Conservation (phyloP, 2,888 invertebrate species). For the Lepidochrysops patricia region DNA sequence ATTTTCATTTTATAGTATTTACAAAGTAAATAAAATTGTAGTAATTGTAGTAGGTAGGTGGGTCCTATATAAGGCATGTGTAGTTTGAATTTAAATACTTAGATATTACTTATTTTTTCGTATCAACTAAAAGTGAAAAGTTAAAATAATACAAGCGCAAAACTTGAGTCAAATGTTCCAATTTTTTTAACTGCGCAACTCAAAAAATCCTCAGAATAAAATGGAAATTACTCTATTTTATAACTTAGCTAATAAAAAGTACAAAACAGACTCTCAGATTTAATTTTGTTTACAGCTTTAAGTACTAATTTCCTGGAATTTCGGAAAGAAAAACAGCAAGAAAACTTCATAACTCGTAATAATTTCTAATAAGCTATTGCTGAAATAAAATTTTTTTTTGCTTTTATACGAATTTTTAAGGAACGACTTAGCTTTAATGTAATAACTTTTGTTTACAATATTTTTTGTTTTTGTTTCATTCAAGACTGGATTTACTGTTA, state of each 20-base stretch:
- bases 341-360: background rate
- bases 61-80: too few species aligned
- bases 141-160: too few species aligned
- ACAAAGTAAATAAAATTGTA: too few species aligned
- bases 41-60: too few species aligned
- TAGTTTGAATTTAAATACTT: too few species aligned
- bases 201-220: background rate
- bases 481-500: too few species aligned
- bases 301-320: background rate
- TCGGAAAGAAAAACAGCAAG: background rate
- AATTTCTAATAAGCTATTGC: background rate
- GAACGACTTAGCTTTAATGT: background rate
- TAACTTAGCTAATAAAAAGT: background rate
- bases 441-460: background rate
- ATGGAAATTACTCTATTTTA: background rate
- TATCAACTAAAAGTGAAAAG: too few species aligned
- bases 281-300: background rate
- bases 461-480: background rate
- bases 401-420: background rate
- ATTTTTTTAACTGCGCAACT: too few species aligned
- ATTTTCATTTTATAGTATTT: too few species aligned
- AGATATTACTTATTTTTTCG: too few species aligned
- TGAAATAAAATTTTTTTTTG: background rate
- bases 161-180: too few species aligned
- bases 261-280: background rate